phyloP scores from a whole-genome alignment of 2,113 vertebrate species.

The Uropsilus gracilis region DNA sequence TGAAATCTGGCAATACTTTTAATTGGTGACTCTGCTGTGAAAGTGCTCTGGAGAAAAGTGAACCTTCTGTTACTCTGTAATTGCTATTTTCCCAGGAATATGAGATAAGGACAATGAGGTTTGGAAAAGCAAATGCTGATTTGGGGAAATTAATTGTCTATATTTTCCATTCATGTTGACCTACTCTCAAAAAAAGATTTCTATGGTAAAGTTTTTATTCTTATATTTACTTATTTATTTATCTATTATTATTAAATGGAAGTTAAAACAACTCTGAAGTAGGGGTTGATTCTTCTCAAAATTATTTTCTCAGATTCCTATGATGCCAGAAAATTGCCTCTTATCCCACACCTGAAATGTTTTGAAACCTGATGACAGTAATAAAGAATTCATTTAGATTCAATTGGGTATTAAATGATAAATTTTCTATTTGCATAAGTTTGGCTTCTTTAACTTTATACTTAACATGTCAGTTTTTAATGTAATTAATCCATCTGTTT shows the following conservation, averaged over 20 bases:
- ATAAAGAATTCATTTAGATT: constrained; percentile 79
- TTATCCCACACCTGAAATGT: constrained; percentile 74
- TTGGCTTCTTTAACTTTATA: constrained; percentile 77
- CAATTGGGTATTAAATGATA: constrained; percentile 78
- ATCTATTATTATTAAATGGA: neutral
- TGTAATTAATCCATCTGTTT: constrained; percentile 81
- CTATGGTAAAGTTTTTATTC: constrained; percentile 22
- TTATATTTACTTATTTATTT: no score
- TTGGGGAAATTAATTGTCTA: constrained; percentile 53
- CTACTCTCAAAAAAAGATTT: constrained; percentile 28
- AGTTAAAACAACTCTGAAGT: constrained; percentile 42
- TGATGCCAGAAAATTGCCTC: constrained; percentile 69
- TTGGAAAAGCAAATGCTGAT: constrained; percentile 70
- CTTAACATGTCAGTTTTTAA: constrained; percentile 76
- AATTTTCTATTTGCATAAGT: constrained; percentile 79
- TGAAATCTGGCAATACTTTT: constrained; percentile 77
- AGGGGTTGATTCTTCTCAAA: constrained; percentile 65
- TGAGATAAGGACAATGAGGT: constrained; percentile 71
- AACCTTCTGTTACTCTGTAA: constrained; percentile 72
- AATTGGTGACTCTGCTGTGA: constrained; percentile 67
- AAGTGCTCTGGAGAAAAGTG: constrained; percentile 60
- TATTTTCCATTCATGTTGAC: constrained; percentile 59
- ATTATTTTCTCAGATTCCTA: constrained; percentile 74
- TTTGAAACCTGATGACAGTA: constrained; percentile 77
- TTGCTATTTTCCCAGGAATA: constrained; percentile 71